phyloP scores from a whole-genome alignment of 2,113 vertebrate species.

The Gobiocypris rarus region DNA sequence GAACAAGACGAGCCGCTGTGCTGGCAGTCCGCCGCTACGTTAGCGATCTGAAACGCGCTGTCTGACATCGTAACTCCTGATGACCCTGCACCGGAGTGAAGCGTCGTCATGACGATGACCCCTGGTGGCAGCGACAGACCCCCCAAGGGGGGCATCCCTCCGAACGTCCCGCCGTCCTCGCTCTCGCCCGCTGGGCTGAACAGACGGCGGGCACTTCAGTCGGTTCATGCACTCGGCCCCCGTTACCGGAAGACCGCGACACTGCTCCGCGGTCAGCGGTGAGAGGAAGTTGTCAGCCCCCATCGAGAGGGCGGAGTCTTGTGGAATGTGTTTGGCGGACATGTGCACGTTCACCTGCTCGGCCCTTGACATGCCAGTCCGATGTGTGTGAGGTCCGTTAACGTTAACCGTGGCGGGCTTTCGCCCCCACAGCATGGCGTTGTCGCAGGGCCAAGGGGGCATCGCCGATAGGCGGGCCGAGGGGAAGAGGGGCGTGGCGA shows the following conservation, averaged over 20 bases:
- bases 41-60: conserved; percentile 92
- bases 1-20: conserved; percentile 82
- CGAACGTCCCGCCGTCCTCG: conserved; percentile 86
- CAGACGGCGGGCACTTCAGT: conserved; percentile 81
- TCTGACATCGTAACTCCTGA: conserved; percentile 78
- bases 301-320: conserved; percentile 83
- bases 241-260: conserved; percentile 76
- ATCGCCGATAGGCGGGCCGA: conserved; percentile 80
- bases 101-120: conserved; percentile 93
- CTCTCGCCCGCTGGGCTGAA: conserved; percentile 77
- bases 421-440: conserved; percentile 82
- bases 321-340: conserved; percentile 76
- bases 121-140: conserved; percentile 90
- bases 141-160: conserved; percentile 82
- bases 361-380: conserved; percentile 81
- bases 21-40: conserved; percentile 88
- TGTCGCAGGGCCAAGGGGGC: conserved; percentile 89
- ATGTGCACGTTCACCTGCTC: conserved; percentile 82
- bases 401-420: conserved; percentile 55
- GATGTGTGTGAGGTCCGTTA: conserved; percentile 68
- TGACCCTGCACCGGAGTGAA: conserved; percentile 86
- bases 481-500: conserved; percentile 88
- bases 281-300: conserved; percentile 78
- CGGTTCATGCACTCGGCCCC: conserved; percentile 89
- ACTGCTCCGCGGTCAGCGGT: conserved; percentile 56